phyloP scores from a whole-genome alignment of 2,888 invertebrate species.

The Choreutis nemorana region DNA sequence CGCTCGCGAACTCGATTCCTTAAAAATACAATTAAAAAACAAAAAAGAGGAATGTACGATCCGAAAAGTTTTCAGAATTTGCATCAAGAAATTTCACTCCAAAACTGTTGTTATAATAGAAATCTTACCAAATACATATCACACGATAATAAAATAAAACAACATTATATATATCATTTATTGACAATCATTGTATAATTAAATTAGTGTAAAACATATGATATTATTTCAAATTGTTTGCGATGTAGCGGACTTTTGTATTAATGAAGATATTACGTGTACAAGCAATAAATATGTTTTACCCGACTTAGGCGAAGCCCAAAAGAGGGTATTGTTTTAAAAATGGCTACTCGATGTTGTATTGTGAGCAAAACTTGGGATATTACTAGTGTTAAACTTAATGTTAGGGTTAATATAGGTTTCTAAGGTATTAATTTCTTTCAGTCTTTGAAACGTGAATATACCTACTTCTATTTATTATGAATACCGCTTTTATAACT shows the following conservation, averaged over 20 bases:
- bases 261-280: conserved; percentile 52
- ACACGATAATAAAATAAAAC: conserved; percentile 18
- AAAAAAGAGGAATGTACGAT: too few species aligned
- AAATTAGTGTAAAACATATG: conserved; percentile 16
- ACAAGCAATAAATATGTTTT: conserved; percentile 63
- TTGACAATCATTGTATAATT: conserved; percentile 12
- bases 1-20: too few species aligned
- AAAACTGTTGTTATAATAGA: background rate
- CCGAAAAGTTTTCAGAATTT: too few species aligned
- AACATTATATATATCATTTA: conserved; percentile 11
- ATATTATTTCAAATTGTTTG: conserved; percentile 56
- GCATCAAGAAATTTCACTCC: too few species aligned
- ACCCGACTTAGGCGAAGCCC: too few species aligned
- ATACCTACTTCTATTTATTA: too few species aligned
- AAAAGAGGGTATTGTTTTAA: conserved; percentile 51
- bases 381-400: conserved; percentile 28
- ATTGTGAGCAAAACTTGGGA: conserved; percentile 53
- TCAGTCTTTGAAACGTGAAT: too few species aligned
- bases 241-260: conserved; percentile 39
- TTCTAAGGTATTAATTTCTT: too few species aligned
- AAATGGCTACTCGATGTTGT: conserved; percentile 55
- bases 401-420: conserved; percentile 8
- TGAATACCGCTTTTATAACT: too few species aligned
- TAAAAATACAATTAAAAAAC: too few species aligned
- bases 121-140: conserved; percentile 16